A percentile compares a stretch with the other conserved stretches of the same genome.
Conservation (phyloP, 2,797 vertebrate genomes). For the Craterocephalus amniculus region DNA sequence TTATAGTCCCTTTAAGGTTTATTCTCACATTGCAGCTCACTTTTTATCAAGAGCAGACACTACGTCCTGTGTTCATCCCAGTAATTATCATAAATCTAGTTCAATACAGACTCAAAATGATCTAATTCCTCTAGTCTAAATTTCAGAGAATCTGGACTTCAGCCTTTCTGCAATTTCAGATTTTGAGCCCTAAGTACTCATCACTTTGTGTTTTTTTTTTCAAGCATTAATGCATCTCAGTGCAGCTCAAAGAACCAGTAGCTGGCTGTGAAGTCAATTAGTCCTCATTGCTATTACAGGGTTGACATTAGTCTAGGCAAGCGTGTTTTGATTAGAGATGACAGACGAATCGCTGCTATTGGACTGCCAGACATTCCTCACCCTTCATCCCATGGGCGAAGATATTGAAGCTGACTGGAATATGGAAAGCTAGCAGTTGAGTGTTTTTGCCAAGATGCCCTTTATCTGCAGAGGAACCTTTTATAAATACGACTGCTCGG, state of each 20-base stretch:
- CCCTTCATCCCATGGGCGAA: slow-evolving; percentile 75
- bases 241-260: slow-evolving; percentile 69
- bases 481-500: slow-evolving; percentile 59
- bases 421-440: slow-evolving; percentile 75
- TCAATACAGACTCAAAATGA: slow-evolving; percentile 5
- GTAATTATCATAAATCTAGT: slow-evolving; percentile 11
- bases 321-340: slow-evolving; percentile 81
- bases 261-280: slow-evolving; percentile 80
- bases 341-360: slow-evolving; percentile 76
- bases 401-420: slow-evolving; percentile 79
- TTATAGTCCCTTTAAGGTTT: slow-evolving; percentile 4
- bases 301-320: slow-evolving; percentile 79
- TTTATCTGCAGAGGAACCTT: slow-evolving; percentile 67
- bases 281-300: slow-evolving; percentile 78
- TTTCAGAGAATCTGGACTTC: slow-evolving; percentile 35
- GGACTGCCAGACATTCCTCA: slow-evolving; percentile 80
- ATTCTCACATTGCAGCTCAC: slow-evolving; percentile 3
- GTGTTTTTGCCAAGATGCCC: slow-evolving; percentile 76
- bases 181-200: slow-evolving; percentile 30
- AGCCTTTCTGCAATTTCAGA: slow-evolving; percentile 31
- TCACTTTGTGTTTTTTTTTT: slow-evolving; percentile 51
- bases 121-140: slow-evolving; percentile 11
- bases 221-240: slow-evolving; percentile 64
- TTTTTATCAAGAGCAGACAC: background rate
- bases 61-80: background rate